Conservation (phyloP, 2,797 vertebrate species). For the Muscicapa striata region DNA sequence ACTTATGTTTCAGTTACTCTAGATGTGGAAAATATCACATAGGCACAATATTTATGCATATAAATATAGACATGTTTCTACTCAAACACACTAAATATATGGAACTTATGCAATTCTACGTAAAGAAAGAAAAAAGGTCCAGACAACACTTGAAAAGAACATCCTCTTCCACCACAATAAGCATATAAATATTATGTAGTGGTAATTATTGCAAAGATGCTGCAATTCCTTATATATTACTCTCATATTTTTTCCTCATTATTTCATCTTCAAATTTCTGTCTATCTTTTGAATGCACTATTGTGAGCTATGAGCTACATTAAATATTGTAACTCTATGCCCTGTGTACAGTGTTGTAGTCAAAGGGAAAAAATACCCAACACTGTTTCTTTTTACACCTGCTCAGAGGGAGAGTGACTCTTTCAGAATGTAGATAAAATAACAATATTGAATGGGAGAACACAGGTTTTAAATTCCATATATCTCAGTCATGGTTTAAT, state of each 20-base stretch:
- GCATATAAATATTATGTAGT: not conserved
- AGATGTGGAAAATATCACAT: not conserved
- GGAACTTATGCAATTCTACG: not conserved
- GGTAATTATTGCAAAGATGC: not conserved
- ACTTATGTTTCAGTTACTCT: not conserved
- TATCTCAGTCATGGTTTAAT: conserved; percentile 13
- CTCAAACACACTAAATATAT: not conserved
- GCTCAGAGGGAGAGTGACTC: not conserved
- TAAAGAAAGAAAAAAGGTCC: not conserved
- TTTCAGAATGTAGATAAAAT: not conserved
- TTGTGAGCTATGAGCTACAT: not conserved
- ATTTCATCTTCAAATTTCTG: not conserved
- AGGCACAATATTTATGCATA: not conserved
- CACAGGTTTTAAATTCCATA: not conserved
- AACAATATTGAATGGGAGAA: not conserved
- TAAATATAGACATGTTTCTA: not conserved
- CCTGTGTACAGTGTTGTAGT: too few relatives aligned
- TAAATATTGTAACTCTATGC: not conserved
- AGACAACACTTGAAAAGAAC: not conserved
- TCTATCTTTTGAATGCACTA: not conserved
- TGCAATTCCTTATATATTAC: not conserved
- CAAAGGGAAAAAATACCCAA: not conserved
- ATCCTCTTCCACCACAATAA: not conserved
- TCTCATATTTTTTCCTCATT: not conserved
- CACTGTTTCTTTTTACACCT: not conserved